phyloP scores from a whole-genome alignment of 2,888 invertebrate species.

The Drosophila anomalata region DNA sequence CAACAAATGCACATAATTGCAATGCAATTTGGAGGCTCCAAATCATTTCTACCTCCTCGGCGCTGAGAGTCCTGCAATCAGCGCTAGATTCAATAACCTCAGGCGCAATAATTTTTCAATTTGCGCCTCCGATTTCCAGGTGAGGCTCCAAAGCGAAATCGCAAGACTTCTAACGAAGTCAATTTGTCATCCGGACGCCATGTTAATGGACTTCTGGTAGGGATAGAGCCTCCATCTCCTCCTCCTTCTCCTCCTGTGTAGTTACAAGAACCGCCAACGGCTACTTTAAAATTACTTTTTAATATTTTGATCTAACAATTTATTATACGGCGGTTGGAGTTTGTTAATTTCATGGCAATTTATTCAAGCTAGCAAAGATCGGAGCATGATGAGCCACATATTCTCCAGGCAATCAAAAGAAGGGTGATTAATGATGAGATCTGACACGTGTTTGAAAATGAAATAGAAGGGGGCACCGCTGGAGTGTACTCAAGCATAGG shows the following conservation, averaged over 20 bases:
- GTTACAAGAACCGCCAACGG: conserved; percentile 39
- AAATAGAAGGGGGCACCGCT: conserved; percentile 4
- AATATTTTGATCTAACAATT: conserved; percentile 49
- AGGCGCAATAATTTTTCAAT: conserved; percentile 66
- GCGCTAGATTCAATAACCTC: conserved; percentile 58
- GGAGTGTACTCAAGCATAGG: conserved; percentile 37
- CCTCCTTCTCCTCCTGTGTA: not conserved
- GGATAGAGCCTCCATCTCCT: conserved; percentile 1
- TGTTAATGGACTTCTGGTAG: conserved; percentile 38
- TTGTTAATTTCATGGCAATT: conserved; percentile 72
- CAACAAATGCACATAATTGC: conserved; percentile 17
- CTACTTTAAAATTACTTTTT: conserved; percentile 65
- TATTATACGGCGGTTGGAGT: conserved; percentile 28
- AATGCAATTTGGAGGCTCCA: conserved; percentile 20
- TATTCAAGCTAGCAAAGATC: conserved; percentile 33
- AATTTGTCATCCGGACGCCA: conserved; percentile 66
- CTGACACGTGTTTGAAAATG: conserved; percentile 37
- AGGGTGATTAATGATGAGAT: conserved; percentile 41
- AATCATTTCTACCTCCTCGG: conserved; percentile 1
- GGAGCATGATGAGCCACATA: conserved; percentile 26
- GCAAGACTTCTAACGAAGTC: conserved; percentile 63
- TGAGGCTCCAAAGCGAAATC: conserved; percentile 7
- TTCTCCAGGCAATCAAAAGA: conserved; percentile 31
- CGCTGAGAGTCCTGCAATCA: conserved; percentile 53
- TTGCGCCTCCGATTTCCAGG: conserved; percentile 57